Conservation (phyloP, 1,140 invertebrate species). For the Achroia grisella region DNA sequence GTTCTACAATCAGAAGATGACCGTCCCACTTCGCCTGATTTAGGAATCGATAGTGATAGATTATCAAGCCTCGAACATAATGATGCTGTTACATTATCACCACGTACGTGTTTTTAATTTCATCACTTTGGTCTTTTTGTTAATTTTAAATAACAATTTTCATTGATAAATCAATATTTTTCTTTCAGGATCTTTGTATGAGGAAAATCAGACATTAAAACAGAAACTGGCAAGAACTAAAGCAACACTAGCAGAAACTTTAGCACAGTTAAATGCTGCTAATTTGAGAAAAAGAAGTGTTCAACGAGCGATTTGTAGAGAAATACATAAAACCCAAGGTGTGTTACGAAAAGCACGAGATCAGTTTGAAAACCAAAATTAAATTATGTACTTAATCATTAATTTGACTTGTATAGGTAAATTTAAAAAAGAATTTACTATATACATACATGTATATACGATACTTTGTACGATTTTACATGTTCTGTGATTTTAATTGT, state of each 20-base stretch:
- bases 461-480: no score
- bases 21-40: slow-evolving; percentile 71
- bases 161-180: neutral
- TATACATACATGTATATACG: no score
- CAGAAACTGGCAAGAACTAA: slow-evolving; percentile 74
- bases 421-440: no score
- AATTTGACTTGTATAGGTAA: no score
- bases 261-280: slow-evolving; percentile 73
- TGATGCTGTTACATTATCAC: slow-evolving; percentile 51
- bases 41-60: slow-evolving; percentile 76
- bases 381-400: neutral
- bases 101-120: slow-evolving; percentile 37
- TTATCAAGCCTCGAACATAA: slow-evolving; percentile 73
- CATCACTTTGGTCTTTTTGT: neutral
- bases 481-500: no score
- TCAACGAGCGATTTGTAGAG: slow-evolving; percentile 76
- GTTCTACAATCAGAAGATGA: slow-evolving; percentile 48
- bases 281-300: slow-evolving; percentile 76
- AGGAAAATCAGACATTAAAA: slow-evolving; percentile 75
- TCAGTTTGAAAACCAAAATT: slow-evolving; percentile 47
- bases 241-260: slow-evolving; percentile 74
- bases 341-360: slow-evolving; percentile 75
- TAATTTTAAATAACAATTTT: neutral
- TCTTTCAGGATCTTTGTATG: slow-evolving; percentile 66
- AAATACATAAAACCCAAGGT: slow-evolving; percentile 78